Base-by-base conservation (phyloP, 2,888 invertebrate species). In the Tineola bisselliella region DNA sequence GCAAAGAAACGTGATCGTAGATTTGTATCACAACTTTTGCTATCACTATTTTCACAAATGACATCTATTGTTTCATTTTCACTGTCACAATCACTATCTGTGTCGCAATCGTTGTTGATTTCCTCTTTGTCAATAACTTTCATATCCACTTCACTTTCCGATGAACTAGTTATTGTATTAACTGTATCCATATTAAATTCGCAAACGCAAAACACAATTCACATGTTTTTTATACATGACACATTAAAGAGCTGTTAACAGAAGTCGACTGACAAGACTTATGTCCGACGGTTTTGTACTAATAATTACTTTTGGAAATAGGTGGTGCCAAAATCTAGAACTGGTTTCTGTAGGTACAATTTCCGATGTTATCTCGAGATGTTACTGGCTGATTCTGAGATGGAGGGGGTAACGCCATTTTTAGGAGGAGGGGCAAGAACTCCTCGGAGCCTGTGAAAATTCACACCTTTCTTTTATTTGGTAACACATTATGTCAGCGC, bases 401-500 rank as follows among this genome's bases (percentile, higher is more conserved):
- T 71, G 76, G 86, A 71, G 77, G 86, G 86, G 82, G 76, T 75
- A 70, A 72, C 83, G 84, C 87, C 86, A 86, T 87, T 79, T 84
- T 86, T 73, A 76, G 81, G 73, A 75, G 87, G 86, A 75, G 87
- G 81, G 71, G 87, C 81, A 65, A 44, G 72, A 69, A 57, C 15
- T 15, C 54, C 66, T 70, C 70, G 70, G 73, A 74, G 79, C 76
- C 81, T 86, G 87, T 77, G 86, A 87, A 84, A 81, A 81, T 86
- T 87, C 84, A 84, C 87, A 87, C 87, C 87, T 86, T 87, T 84
- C 84, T 84, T 84, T 83, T 84, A 84, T 86, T 86, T 84, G 87
- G 80, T 84, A 86, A 81, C 81, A 79, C 79, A 79, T 83, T 84
- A 84, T 83, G 79, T 83, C 81, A 81, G 82, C 75, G 78, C 79